Percentiles rank a stretch among this genome's conserved stretches.
Evolutionary conservation across 2,888 invertebrate species (phyloP).

Genomic region (Thalpophila matura): DNA sequence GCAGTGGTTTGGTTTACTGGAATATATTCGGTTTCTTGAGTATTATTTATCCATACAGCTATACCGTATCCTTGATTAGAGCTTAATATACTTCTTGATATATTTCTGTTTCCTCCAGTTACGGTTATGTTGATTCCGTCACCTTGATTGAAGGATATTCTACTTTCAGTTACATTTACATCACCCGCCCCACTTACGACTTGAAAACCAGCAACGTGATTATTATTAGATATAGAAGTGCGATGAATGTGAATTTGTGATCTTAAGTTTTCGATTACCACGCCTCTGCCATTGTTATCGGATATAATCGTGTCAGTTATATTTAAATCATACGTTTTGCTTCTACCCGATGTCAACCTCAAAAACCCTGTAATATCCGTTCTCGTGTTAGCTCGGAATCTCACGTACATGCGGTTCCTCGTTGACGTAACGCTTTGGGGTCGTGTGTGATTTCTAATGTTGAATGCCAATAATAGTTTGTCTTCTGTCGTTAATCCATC

Average conservation of each 20-base stretch:
- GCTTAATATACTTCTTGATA: constrained; percentile 96
- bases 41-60: constrained; percentile 97
- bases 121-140: constrained; percentile 99
- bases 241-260: constrained; percentile 96
- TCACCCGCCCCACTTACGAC: constrained; percentile 98
- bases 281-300: constrained; percentile 98
- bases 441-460: constrained; percentile 95
- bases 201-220: constrained; percentile 97
- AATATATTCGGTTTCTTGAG: constrained; percentile 94
- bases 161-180: constrained; percentile 97
- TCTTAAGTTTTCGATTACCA: constrained; percentile 97
- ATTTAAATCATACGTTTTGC: constrained; percentile 96
- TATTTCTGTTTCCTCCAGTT: constrained; percentile 97
- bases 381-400: constrained; percentile 94
- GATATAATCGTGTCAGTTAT: constrained; percentile 96
- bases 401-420: constrained; percentile 94
- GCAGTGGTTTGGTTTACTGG: constrained; percentile 96
- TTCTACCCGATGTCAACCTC: constrained; percentile 94
- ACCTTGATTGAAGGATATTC: constrained; percentile 97
- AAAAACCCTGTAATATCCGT: constrained; percentile 95
- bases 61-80: constrained; percentile 97
- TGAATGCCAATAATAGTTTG: constrained; percentile 93
- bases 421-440: constrained; percentile 97
- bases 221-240: constrained; percentile 96
- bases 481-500: constrained; percentile 94